Conservation (phyloP, 2,113 vertebrate species). For the Mustelus asterias region DNA sequence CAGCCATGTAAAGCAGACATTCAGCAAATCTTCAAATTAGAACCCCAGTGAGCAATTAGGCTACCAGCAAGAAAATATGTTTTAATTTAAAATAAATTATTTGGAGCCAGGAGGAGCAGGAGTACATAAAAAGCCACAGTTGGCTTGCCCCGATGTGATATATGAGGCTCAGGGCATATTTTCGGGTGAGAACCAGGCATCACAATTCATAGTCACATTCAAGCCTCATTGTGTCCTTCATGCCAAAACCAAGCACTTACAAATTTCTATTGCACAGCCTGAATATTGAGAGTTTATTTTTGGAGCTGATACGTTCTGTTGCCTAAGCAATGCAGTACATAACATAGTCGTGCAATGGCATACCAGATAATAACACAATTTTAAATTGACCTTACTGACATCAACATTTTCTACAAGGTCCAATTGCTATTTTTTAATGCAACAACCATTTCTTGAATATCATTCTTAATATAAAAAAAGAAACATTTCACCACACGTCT, state of each 20-base stretch:
- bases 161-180: neutral
- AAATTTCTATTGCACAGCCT: neutral
- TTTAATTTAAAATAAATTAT: neutral
- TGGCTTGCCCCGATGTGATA: neutral
- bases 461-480: too few relatives aligned
- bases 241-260: neutral
- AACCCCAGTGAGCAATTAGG: neutral
- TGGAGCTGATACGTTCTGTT: neutral
- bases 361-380: neutral
- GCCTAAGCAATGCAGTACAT: neutral
- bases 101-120: neutral
- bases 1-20: too few relatives aligned
- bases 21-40: too few relatives aligned
- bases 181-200: neutral
- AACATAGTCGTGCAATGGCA: neutral
- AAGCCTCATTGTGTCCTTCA: neutral
- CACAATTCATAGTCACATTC: neutral
- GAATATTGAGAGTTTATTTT: neutral
- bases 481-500: too few relatives aligned
- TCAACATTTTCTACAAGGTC: too few relatives aligned
- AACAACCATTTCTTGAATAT: too few relatives aligned
- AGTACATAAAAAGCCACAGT: neutral
- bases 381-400: too few relatives aligned
- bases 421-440: too few relatives aligned
- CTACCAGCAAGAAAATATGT: neutral